Conservation (phyloP, 2,888 invertebrate species). For the Sesia bembeciformis region DNA sequence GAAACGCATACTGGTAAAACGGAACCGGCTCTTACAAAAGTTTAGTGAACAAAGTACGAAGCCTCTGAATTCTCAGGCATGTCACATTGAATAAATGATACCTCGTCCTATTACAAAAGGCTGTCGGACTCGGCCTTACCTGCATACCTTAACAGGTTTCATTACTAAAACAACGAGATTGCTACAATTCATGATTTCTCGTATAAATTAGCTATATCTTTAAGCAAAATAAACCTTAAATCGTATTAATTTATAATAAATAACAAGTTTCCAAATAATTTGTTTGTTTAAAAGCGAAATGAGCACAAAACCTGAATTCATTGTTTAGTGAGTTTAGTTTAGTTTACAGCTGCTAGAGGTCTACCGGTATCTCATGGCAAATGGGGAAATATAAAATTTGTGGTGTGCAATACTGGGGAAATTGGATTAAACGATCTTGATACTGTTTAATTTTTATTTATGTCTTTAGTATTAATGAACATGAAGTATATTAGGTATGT, state of each 20-base stretch:
- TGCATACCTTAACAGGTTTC: constrained; percentile 34
- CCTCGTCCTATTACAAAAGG: constrained; percentile 39
- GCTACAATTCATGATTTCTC: constrained; percentile 28
- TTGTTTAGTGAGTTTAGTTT: too few relatives aligned
- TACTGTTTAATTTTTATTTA: too few relatives aligned
- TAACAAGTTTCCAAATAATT: neutral
- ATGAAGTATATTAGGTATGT: too few relatives aligned
- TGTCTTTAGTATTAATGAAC: too few relatives aligned
- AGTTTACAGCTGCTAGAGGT: too few relatives aligned
- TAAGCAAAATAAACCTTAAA: neutral
- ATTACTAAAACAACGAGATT: constrained; percentile 29
- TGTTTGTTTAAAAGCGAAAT: too few relatives aligned
- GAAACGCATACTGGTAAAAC: neutral
- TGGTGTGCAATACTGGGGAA: too few relatives aligned
- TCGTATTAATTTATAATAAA: neutral
- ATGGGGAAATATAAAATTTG: too few relatives aligned
- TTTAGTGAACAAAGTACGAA: neutral
- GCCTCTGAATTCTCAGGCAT: constrained; percentile 32
- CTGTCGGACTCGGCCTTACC: constrained; percentile 37
- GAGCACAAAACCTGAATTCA: too few relatives aligned
- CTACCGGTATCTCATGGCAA: too few relatives aligned
- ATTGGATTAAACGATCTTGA: too few relatives aligned
- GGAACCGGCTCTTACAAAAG: neutral
- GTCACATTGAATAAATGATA: constrained; percentile 49
- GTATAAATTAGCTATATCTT: neutral